Percentiles rank a stretch among this genome's conserved stretches.
Evolutionary conservation across 2,888 invertebrate genomes (phyloP).

Genomic region (Agrotis clavis): DNA sequence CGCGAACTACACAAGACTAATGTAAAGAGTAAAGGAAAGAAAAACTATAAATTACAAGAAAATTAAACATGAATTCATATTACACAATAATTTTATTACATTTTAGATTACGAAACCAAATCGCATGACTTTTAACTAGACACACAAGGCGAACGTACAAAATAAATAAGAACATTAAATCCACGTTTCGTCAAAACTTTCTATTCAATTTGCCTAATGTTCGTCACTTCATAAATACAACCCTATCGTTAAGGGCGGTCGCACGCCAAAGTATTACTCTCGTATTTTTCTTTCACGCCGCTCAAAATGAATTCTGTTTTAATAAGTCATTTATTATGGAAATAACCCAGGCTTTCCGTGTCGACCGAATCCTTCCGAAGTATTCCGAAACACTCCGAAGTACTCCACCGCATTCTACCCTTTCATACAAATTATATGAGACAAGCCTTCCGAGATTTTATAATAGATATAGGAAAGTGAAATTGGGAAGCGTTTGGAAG

Average conservation of each 20-base stretch:
- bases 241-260: conserved; percentile 33
- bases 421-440: conserved; percentile 54
- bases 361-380: conserved; percentile 34
- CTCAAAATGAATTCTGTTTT: conserved; percentile 58
- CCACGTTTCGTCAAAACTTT: background rate
- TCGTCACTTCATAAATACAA: conserved; percentile 24
- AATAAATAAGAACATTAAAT: background rate
- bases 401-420: conserved; percentile 41
- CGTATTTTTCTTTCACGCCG: conserved; percentile 61
- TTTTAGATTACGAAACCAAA: too few species aligned
- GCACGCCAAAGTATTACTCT: conserved; percentile 40
- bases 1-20: too few species aligned
- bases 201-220: background rate
- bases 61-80: background rate
- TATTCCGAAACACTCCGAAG: conserved; percentile 33
- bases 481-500: conserved; percentile 45
- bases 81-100: background rate
- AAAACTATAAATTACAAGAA: too few species aligned
- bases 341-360: conserved; percentile 47
- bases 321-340: conserved; percentile 64
- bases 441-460: conserved; percentile 48
- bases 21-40: too few species aligned
- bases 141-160: too few species aligned
- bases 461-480: conserved; percentile 57
- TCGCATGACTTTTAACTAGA: background rate